Conservation (phyloP, 2,888 invertebrate genomes). For the Frankliniella fusca region DNA sequence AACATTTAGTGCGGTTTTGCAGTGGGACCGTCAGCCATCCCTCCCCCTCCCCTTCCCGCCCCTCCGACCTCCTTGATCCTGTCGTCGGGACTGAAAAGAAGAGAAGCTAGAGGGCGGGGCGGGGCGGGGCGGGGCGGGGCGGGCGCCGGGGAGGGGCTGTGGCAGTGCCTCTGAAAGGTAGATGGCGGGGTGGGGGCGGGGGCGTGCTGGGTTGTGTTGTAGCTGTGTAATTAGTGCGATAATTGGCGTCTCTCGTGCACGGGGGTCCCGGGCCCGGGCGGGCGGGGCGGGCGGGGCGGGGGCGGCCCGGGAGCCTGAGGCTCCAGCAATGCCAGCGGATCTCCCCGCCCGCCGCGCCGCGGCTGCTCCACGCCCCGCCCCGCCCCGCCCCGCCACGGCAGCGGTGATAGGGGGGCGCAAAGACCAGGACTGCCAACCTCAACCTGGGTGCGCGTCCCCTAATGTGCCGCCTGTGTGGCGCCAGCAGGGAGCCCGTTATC, state of each 20-base stretch:
- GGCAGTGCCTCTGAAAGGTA: not conserved
- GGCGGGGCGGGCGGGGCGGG: not conserved
- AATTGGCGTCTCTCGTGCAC: constrained; percentile 5
- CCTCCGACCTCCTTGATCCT: too few relatives aligned
- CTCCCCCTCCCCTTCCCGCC: too few relatives aligned
- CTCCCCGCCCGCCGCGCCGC: not conserved
- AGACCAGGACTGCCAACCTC: not conserved
- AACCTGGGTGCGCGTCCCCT: too few relatives aligned
- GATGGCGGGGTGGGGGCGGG: not conserved
- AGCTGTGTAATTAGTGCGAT: constrained; percentile 24
- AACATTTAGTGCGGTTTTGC: too few relatives aligned
- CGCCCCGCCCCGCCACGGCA: not conserved
- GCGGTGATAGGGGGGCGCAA: not conserved
- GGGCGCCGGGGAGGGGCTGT: not conserved
- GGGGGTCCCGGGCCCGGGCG: not conserved
- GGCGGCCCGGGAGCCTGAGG: not conserved
- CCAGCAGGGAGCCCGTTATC: too few relatives aligned
- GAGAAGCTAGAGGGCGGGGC: not conserved
- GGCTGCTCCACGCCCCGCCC: not conserved
- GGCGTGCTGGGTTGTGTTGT: not conserved
- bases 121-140: not conserved
- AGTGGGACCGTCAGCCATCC: too few relatives aligned
- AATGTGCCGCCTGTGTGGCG: too few relatives aligned
- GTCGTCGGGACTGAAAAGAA: not conserved
- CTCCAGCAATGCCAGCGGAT: not conserved